Evolutionary conservation across 2,888 invertebrate species (phyloP).

Genomic region (Tortrix viridana): DNA sequence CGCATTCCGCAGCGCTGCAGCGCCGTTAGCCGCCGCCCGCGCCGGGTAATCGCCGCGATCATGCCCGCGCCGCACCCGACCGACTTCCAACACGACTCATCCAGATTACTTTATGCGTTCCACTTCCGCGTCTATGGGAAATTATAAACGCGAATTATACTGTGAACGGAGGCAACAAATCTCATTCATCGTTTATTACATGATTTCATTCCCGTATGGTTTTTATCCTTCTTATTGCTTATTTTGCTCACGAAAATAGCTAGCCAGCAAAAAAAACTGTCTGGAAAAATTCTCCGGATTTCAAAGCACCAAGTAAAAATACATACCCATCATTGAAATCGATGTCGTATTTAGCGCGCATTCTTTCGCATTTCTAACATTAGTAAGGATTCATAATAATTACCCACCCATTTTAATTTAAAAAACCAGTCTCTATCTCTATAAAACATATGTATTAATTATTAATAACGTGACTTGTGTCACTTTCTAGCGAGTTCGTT

Average conservation of each 20-base stretch:
- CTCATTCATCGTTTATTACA: background rate
- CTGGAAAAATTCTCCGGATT: no score
- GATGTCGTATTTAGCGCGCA: no score
- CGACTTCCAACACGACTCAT: conserved; percentile 39
- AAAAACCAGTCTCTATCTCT: background rate
- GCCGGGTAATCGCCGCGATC: conserved; percentile 67
- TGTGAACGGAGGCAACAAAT: background rate
- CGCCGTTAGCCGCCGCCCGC: conserved; percentile 74
- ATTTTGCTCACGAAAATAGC: no score
- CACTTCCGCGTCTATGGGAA: conserved; percentile 43
- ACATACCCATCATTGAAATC: no score
- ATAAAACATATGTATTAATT: conserved; percentile 11
- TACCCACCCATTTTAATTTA: no score
- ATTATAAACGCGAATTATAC: background rate
- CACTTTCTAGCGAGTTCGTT: conserved; percentile 29
- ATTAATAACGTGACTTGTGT: conserved; percentile 22
- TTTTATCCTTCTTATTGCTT: no score
- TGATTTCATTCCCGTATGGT: no score
- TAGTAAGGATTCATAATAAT: no score
- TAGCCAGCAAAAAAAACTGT: no score
- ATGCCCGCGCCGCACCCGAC: conserved; percentile 42
- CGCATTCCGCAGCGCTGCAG: conserved; percentile 75
- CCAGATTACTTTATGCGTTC: conserved; percentile 42
- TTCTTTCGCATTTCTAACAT: no score
- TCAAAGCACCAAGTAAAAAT: no score